Base-by-base conservation (phyloP, 2,797 vertebrate species). In the Rallus crepitans region DNA sequence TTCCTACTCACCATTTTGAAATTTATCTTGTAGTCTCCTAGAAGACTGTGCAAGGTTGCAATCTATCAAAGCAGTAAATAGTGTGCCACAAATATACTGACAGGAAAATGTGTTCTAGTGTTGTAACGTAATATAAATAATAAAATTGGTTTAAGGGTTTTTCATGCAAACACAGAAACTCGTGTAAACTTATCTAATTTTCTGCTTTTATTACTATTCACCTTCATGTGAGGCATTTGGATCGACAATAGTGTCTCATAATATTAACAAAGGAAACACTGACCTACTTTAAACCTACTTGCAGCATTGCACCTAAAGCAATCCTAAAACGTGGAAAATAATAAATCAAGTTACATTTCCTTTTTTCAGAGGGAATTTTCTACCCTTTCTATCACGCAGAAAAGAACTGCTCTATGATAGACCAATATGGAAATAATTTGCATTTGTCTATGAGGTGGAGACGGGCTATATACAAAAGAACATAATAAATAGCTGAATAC, bases 311-410 rank as follows among this genome's bases (percentile, higher is more conserved):
- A 96, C 42, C 42, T 76, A 85, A 82, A 95, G 40, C 63, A 96
- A 89, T 68, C 30, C 42, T 94, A 95, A 92, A 12, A 95, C 89
- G 64, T 75, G 84, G 77, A 91, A 97, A 97, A 94, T 88, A 96
- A 93, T 95, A 40, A 92, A 93, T 97, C 53, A 95, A 96, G 96
- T 86, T 90, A 90, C 94, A 95, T 96, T 94, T 95, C 33, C 56
- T 92, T 94, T 94, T 96, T 96, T 94, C 94, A 96, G 68, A 95
- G 48, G 63, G 47, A 48, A 48, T 23, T 48, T 48, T 48, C 47
- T 97, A 93, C 56, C 50, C 3, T 87, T 97, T 95, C 89, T 97
- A 86, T 96, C 85, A 94, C 63, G 56, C 42, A 75, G 57, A 96
- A 87, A 68, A 95, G 69, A 97, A 82, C 27, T 61, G 40, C 72